Evolutionary conservation across 2,113 vertebrate species (phyloP).

Genomic region (Gorilla gorilla): DNA sequence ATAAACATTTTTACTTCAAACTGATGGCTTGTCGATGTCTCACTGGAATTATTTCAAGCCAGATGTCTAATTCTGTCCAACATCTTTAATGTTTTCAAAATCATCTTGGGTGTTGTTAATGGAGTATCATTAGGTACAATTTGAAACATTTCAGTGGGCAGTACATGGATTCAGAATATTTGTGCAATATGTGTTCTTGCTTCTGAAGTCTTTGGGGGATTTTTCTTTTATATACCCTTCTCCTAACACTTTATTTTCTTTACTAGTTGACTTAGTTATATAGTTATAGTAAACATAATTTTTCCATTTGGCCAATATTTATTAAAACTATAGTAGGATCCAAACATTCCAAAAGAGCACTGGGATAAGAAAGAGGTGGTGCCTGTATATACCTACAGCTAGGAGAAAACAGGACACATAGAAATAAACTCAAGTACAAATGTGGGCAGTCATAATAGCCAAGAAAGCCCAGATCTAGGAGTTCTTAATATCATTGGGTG

Average conservation of each 20-base stretch:
- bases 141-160: slow-evolving; percentile 2
- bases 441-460: not conserved
- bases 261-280: slow-evolving; percentile 18
- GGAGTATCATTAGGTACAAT: slow-evolving; percentile 12
- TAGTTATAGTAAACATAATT: not conserved
- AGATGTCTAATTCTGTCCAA: slow-evolving; percentile 43
- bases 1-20: slow-evolving; percentile 72
- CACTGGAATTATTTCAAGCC: slow-evolving; percentile 35
- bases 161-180: slow-evolving; percentile 22
- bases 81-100: slow-evolving; percentile 47
- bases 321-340: not conserved
- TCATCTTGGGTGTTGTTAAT: slow-evolving; percentile 50
- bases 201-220: not conserved
- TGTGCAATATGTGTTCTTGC: not conserved
- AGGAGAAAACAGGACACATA: not conserved
- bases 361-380: not conserved
- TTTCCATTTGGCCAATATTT: slow-evolving; percentile 24
- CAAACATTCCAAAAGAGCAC: not conserved
- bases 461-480: not conserved
- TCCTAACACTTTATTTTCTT: not conserved
- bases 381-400: not conserved
- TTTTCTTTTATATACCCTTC: not conserved
- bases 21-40: slow-evolving; percentile 10
- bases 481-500: not conserved
- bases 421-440: not conserved